Conservation (phyloP, 1,140 invertebrate species). For the Pseudomyrmex concolor region DNA sequence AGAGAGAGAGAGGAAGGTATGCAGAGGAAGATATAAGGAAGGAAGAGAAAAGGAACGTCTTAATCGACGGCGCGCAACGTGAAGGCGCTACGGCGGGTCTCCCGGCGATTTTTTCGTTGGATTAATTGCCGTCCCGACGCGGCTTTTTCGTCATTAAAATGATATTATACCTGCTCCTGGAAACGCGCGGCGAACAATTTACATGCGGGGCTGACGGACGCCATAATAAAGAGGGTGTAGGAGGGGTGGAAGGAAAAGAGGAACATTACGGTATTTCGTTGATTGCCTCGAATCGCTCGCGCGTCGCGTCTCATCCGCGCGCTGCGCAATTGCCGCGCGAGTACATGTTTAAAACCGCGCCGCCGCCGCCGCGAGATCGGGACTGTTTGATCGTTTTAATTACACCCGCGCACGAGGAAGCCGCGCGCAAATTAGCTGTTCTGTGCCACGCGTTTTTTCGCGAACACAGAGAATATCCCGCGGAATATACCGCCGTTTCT, state of each 20-base stretch:
- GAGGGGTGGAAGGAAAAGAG: constrained; percentile 39
- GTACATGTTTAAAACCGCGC: not conserved
- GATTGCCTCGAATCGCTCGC: constrained; percentile 76
- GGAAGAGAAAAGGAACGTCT: constrained; percentile 36
- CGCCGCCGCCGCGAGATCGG: constrained; percentile 23
- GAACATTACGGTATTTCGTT: constrained; percentile 79
- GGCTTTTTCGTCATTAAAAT: constrained; percentile 81
- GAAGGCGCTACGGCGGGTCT: not conserved
- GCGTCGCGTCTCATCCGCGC: constrained; percentile 59
- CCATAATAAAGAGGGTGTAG: constrained; percentile 62
- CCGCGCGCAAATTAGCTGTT: constrained; percentile 39
- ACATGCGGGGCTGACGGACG: constrained; percentile 68
- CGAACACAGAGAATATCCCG: not conserved
- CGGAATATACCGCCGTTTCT: too few species aligned
- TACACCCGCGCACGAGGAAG: constrained; percentile 53
- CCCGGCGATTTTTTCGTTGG: constrained; percentile 61
- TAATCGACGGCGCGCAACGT: constrained; percentile 72
- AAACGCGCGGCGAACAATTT: constrained; percentile 76
- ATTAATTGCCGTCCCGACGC: constrained; percentile 76
- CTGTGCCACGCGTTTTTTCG: not conserved
- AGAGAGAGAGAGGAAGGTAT: not conserved
- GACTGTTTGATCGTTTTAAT: constrained; percentile 65
- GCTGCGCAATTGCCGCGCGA: constrained; percentile 54
- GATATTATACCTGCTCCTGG: constrained; percentile 79
- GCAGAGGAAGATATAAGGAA: constrained; percentile 16